phyloP scores from a whole-genome alignment of 2,888 invertebrate genomes.

The Alloscopus bannaensis region DNA sequence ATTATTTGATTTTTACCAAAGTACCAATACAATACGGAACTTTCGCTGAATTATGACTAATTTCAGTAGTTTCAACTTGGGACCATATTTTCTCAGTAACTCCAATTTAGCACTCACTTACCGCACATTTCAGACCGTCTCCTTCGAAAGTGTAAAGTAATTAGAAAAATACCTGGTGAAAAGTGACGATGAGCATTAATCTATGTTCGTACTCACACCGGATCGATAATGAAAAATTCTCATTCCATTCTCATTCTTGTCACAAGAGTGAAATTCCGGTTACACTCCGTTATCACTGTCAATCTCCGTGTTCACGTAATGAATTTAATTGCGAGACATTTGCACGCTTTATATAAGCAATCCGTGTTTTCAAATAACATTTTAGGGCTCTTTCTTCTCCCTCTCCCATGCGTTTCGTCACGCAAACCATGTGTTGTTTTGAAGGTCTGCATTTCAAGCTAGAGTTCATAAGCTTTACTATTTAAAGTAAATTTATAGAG shows the following conservation, averaged over 20 bases:
- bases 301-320: conserved; percentile 43
- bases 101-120: conserved; percentile 10
- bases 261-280: conserved; percentile 18
- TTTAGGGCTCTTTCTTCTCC: not conserved
- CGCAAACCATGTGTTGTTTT: too few relatives aligned
- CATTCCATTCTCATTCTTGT: conserved; percentile 48
- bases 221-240: conserved; percentile 25
- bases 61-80: not conserved
- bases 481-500: not conserved
- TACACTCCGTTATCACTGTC: conserved; percentile 54
- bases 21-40: too few relatives aligned
- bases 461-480: not conserved
- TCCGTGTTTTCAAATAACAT: conserved; percentile 17
- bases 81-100: not conserved
- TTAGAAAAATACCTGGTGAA: too few relatives aligned
- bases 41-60: conserved; percentile 5
- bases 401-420: too few relatives aligned
- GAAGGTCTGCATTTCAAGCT: not conserved
- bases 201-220: not conserved
- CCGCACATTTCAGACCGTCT: too few relatives aligned
- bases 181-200: conserved; percentile 3
- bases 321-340: conserved; percentile 55
- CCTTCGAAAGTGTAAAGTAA: not conserved
- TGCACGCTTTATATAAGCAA: too few relatives aligned
- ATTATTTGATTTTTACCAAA: too few relatives aligned